phyloP scores from a whole-genome alignment of 2,888 invertebrate species.

The Ellobium chinense region DNA sequence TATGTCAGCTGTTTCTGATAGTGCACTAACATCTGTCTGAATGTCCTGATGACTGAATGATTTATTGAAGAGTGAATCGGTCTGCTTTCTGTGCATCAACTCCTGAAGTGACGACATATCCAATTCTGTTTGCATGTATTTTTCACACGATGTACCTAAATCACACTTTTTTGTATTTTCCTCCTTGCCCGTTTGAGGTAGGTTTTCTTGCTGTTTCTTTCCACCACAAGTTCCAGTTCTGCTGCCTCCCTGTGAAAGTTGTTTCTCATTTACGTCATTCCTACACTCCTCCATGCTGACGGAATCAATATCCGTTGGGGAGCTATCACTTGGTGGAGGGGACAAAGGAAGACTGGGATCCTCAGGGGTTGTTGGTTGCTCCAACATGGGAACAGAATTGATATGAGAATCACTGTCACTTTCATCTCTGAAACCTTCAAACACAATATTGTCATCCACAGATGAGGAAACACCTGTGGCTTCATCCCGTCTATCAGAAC shows the following conservation, averaged over 20 bases:
- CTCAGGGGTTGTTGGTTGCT: neutral
- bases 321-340: neutral
- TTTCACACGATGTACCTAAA: neutral
- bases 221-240: too few species aligned
- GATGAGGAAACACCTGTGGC: too few species aligned
- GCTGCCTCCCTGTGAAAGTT: neutral
- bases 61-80: neutral
- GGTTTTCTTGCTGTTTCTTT: too few species aligned
- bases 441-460: neutral
- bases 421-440: neutral
- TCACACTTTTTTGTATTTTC: too few species aligned
- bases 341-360: neutral
- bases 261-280: neutral
- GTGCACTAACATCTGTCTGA: neutral
- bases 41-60: neutral
- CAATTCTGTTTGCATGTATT: conserved; percentile 21
- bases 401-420: neutral
- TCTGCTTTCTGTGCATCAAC: neutral
- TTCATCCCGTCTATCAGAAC: too few species aligned
- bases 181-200: too few species aligned
- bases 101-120: too few species aligned
- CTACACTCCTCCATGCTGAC: neutral
- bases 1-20: neutral
- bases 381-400: neutral
- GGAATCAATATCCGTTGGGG: neutral